Base-by-base conservation (phyloP, 2,888 invertebrate genomes). In the Diplolepis rosae region DNA sequence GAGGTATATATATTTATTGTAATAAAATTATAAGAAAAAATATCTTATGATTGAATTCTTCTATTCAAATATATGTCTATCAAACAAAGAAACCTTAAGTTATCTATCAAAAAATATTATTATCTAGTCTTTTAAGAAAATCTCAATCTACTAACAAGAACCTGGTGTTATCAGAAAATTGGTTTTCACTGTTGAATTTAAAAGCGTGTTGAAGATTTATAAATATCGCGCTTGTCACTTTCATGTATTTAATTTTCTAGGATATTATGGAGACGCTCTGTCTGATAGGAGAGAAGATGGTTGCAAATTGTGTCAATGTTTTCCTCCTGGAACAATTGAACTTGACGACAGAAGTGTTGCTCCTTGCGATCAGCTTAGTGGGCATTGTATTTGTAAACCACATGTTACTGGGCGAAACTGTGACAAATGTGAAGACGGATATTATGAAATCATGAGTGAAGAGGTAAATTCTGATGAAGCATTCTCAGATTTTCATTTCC, bases 231-330 rank as follows among this genome's bases (percentile, higher is more conserved):
- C n/a, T n/a, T n/a, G n/a, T n/a, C n/a, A n/a, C n/a, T 28, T 66
- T 50, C 18, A 24, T 66, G 69, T 56, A 69, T 65, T 50, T 69
- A 68, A 71, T 70, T 74, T 79, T 75, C 51, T 77, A 93, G 95
- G 97, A 74, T 98, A 93, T 90, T 99, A 95, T 89, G 99, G 99
- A 7, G 96, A 99, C 87, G 98, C 99, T 0, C 89, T 98, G 28
- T 94, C 95, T 1, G 92, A 95, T 61, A 95, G 95, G 4, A 97
- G 97, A 88, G 98, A 98, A 18, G 95, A 98, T 82, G 91, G 93
- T 75, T 97, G 96, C 84, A 94, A 94, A 80, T 92, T 93, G 0
- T 99, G 98, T 86, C 93, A 94, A 83, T 99, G 99, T 86, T 95
- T 95, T 85, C 92, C 93, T 0, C 92, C 93, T 0, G 99, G 98